A percentile compares a stretch with the other conserved stretches of the same genome.
Evolutionary conservation across 2,888 invertebrate genomes (phyloP).

Genomic region (Ichneumoninae sp.): DNA sequence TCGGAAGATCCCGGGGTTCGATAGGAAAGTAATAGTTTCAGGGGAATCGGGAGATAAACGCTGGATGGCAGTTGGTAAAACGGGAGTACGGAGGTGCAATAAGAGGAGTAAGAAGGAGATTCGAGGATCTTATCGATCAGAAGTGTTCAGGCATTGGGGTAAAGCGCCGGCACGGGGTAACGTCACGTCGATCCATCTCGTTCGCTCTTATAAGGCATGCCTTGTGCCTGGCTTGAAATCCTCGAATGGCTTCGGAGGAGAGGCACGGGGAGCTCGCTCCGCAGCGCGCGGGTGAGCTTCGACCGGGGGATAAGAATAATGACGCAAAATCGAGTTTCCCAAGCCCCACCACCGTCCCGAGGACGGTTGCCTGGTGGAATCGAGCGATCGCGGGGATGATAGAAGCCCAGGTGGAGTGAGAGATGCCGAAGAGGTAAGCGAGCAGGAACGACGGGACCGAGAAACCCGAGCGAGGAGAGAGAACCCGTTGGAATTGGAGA

Average conservation of each 20-base stretch:
- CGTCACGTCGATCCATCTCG: constrained; percentile 63
- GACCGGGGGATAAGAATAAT: constrained; percentile 66
- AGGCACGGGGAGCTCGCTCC: constrained; percentile 15
- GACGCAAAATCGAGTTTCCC: constrained; percentile 66
- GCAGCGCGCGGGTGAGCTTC: constrained; percentile 66
- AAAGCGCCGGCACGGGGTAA: constrained; percentile 43
- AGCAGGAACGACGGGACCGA: constrained; percentile 35
- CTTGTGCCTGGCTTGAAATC: constrained; percentile 49
- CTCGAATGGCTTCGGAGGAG: constrained; percentile 49
- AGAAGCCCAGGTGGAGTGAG: constrained; percentile 48
- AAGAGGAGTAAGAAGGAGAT: constrained; percentile 45
- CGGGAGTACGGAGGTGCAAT: constrained; percentile 5
- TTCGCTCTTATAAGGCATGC: constrained; percentile 41
- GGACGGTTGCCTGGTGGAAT: constrained; percentile 30
- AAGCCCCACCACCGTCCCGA: constrained; percentile 21
- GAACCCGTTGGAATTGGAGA: constrained; percentile 65
- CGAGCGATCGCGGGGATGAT: constrained; percentile 43
- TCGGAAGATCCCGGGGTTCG: constrained; percentile 21
- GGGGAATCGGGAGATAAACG: neutral
- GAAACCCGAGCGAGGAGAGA: constrained; percentile 46
- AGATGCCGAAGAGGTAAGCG: constrained; percentile 36
- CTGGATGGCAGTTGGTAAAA: constrained; percentile 3
- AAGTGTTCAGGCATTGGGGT: constrained; percentile 41
- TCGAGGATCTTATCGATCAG: constrained; percentile 62
- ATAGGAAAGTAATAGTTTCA: constrained; percentile 48